A percentile compares a stretch with the other conserved stretches of the same genome.
Evolutionary conservation across 2,888 invertebrate species (phyloP).

Genomic region (Cephus nigrinus): DNA sequence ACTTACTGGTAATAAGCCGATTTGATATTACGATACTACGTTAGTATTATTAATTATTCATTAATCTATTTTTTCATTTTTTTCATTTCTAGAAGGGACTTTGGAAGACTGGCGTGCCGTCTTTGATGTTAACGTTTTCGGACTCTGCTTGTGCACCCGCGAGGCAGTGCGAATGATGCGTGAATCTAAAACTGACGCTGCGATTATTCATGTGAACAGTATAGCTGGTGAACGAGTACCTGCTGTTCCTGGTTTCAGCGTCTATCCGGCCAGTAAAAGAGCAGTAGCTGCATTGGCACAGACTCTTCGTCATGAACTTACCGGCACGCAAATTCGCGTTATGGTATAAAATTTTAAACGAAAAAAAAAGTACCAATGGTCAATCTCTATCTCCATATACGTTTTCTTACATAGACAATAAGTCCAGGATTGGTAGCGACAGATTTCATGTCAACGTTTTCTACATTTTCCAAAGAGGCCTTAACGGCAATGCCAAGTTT

Average conservation of each 20-base stretch:
- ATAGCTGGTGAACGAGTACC: constrained; percentile 68
- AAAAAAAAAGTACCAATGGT: neutral
- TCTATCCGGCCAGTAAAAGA: constrained; percentile 72
- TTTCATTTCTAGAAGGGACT: constrained; percentile 39
- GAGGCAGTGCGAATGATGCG: constrained; percentile 72
- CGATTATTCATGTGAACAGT: constrained; percentile 73
- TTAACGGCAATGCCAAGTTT: constrained; percentile 58
- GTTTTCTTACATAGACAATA: constrained; percentile 67
- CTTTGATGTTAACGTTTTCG: constrained; percentile 70
- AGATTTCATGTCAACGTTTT: constrained; percentile 59
- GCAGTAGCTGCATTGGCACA: constrained; percentile 71
- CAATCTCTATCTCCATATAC: neutral
- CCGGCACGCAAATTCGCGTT: constrained; percentile 49
- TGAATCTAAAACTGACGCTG: constrained; percentile 67
- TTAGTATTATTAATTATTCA: neutral
- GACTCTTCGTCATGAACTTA: constrained; percentile 71
- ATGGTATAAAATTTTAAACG: constrained; percentile 31
- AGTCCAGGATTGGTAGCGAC: constrained; percentile 75
- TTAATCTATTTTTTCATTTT: neutral
- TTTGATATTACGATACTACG: neutral
- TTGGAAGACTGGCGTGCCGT: constrained; percentile 63
- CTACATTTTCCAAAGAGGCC: constrained; percentile 45
- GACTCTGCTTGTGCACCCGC: constrained; percentile 69
- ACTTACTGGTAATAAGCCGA: constrained; percentile 41
- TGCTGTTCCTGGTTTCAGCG: constrained; percentile 67